Evolutionary conservation across 2,113 vertebrate genomes (phyloP), one percentile per base, ranked within the genome.

Genomic region (Aleadryas rufinucha): DNA sequence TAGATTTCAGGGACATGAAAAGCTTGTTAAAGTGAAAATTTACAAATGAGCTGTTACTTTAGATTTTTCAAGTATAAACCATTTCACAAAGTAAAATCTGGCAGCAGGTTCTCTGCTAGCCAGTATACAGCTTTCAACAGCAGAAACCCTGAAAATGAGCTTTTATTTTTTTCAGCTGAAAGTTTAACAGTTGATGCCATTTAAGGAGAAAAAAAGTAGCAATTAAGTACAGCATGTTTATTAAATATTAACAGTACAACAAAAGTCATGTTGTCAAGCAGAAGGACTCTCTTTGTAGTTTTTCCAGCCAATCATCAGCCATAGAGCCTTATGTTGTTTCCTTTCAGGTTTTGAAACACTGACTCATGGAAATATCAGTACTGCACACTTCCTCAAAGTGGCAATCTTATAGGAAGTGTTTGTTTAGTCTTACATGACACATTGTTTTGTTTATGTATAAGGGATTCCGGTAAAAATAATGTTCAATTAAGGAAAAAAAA

Each of bases 281-380:
- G 95, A 95, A 96, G 64, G 26, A 60, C 68, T 90, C 21, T 66
- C 97, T 97, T 97, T 98, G 95, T 98, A 98, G 98, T 97, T 97
- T 97, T 93, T 97, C 97, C 97, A 97, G 96, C 98, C 98, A 98
- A 97, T 98, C 98, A 98, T 96, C 97, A 97, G 95, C 96, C 93
- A 83, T 17, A 69, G 17, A 90, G 53, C 64, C 98, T 93, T 94
- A 95, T 97, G 97, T 91, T 96, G 98, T 98, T 98, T 99, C 98
- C 98, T 98, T 97, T 96, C 96, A 97, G 96, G 97, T 97, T 94
- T 93, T 96, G 96, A 95, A 97, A 94, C 89, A 93, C 94, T 96
- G 93, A 97, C 97, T 97, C 97, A 97, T 95, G 95, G 96, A 96
- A 96, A 97, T 84, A 82, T 96, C 93, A 93, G 94, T 90, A 84